Percentiles rank a stretch among this genome's conserved stretches.
Evolutionary conservation across 2,113 vertebrate species (phyloP).

Genomic region (Melanocharis versteri): DNA sequence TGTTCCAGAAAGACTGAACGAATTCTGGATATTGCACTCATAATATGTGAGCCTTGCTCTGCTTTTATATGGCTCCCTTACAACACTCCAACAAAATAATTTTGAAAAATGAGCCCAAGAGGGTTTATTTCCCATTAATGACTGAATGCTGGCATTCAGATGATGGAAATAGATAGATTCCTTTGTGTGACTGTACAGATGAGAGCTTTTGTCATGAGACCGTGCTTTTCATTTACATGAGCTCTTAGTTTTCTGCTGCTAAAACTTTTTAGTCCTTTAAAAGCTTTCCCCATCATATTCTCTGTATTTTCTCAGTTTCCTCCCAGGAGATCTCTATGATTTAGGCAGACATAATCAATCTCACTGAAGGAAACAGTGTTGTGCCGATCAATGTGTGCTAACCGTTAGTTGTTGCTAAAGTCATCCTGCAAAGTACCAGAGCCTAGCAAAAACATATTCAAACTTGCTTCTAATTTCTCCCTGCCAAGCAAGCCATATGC

Average conservation of each 20-base stretch:
- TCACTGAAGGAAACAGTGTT: constrained; percentile 19
- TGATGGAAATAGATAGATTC: not conserved
- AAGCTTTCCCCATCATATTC: not conserved
- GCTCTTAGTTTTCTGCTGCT: not conserved
- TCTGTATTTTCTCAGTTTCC: not conserved
- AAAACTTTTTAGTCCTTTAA: not conserved
- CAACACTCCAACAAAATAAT: not conserved
- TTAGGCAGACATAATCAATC: constrained; percentile 35
- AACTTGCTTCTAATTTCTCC: not conserved
- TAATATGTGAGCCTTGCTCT: not conserved
- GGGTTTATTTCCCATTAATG: not conserved
- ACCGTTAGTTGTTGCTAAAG: not conserved
- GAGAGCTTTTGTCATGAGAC: not conserved
- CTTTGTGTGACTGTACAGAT: not conserved
- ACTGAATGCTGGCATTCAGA: not conserved
- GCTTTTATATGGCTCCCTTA: not conserved
- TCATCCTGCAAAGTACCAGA: not conserved
- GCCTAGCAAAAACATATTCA: not conserved
- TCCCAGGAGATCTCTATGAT: not conserved
- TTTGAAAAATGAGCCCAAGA: not conserved
- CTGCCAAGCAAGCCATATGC: not conserved
- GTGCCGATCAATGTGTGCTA: not conserved
- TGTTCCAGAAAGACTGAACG: not conserved
- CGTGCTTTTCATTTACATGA: not conserved
- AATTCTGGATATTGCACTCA: not conserved